Evolutionary conservation across 2,888 invertebrate genomes (phyloP).

Genomic region (Bimastos eiseni): DNA sequence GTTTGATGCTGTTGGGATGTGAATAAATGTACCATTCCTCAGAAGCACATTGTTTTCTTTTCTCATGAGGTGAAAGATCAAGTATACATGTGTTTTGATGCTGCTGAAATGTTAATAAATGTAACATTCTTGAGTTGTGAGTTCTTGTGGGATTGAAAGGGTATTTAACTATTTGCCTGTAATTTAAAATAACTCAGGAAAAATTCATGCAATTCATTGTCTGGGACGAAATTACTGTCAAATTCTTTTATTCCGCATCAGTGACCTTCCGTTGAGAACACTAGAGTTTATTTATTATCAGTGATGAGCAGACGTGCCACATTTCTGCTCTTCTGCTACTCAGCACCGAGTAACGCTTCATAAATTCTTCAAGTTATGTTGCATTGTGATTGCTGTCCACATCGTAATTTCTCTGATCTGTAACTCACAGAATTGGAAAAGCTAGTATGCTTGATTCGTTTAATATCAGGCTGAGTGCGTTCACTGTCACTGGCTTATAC

Average conservation of each 20-base stretch:
- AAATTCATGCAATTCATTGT: background rate
- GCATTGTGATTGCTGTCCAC: background rate
- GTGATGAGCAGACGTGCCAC: background rate
- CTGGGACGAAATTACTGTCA: background rate
- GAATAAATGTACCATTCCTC: background rate
- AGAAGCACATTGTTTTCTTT: background rate
- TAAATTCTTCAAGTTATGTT: conserved; percentile 13
- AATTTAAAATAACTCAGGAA: background rate
- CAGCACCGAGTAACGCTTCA: background rate
- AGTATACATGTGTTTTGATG: background rate
- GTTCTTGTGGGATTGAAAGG: background rate
- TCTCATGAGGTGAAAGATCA: background rate
- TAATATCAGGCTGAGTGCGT: background rate
- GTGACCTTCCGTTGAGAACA: background rate
- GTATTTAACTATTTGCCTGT: background rate
- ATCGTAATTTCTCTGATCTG: background rate
- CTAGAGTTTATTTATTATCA: background rate
- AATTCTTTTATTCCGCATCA: conserved; percentile 13
- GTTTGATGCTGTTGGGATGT: background rate
- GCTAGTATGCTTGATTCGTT: conserved; percentile 13
- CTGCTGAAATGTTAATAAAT: background rate
- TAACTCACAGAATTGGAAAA: conserved; percentile 13
- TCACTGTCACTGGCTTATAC: background rate
- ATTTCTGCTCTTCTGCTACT: background rate
- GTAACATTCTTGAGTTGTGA: background rate